Base-by-base conservation (phyloP, 2,888 invertebrate species). In the Ectropis crepuscularia region DNA sequence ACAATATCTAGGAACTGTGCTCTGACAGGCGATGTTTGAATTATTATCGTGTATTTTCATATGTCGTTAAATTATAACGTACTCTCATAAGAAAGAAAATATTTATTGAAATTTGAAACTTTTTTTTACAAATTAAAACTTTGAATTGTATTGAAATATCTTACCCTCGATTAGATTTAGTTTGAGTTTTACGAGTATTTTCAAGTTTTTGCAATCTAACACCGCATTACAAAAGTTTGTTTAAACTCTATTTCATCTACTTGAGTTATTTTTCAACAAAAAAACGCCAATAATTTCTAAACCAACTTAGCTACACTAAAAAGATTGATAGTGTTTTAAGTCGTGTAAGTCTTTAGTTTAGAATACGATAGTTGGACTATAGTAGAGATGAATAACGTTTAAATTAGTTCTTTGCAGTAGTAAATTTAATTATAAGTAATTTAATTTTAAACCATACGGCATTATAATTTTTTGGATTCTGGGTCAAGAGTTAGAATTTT, bases 1-100 rank as follows among this genome's bases (percentile, higher is more conserved):
- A 86, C 85, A 87, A 87, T 78, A 70, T 78, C 43, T 61, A 85
- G 85, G 86, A 85, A 85, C 80, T 81, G 70, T 73, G 72, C 68
- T 78, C 64, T 63, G 67, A 63, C 69, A 70, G 60, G 47, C 54
- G 62, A 69, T 68, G 55, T 39, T 53, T 39, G 59, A 53, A 57
- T 59, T 67, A 63, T 59, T 63, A 50, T 10, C 54, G n/a, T 39
- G 55, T 57, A 60, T 55, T 57, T 53, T 53, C 60, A 38, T 57
- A 57, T 57, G 51, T 8, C 12, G 53, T 62, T 62, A 57, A 41
- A 9, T 41, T 10, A 10, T 7, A 10, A 0, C 41, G 10, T 41
- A 7, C 7, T 28, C 16, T 28, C 16, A 4, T n/a, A n/a, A 39
- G 39, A 39, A 39, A 9, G 9, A 9, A 39, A 9, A 6, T 39